phyloP scores from a whole-genome alignment of 2,888 invertebrate species.

The Athalia circularis region DNA sequence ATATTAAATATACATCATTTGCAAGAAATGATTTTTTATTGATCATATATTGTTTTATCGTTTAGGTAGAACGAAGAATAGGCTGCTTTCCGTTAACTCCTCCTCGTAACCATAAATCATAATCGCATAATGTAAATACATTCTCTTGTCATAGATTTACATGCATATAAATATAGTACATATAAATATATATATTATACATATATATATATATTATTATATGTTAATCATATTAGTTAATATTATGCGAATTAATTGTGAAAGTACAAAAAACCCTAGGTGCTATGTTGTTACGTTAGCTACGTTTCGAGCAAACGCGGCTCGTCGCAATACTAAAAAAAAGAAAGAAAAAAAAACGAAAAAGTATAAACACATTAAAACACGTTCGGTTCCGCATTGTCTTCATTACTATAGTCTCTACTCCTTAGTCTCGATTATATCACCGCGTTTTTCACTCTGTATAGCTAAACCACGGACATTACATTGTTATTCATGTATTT shows the following conservation, averaged over 20 bases:
- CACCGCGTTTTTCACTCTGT: neutral
- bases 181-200: conserved; percentile 49
- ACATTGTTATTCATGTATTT: conserved; percentile 26
- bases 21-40: conserved; percentile 53
- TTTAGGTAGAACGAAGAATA: conserved; percentile 44
- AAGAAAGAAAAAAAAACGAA: neutral
- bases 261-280: conserved; percentile 73
- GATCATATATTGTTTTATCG: conserved; percentile 24
- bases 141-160: conserved; percentile 65
- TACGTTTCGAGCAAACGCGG: conserved; percentile 57
- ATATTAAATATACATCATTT: conserved; percentile 62
- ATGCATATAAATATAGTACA: conserved; percentile 59
- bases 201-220: conserved; percentile 25
- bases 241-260: conserved; percentile 72
- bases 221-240: conserved; percentile 60
- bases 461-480: conserved; percentile 1
- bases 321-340: conserved; percentile 47
- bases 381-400: conserved; percentile 42
- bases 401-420: conserved; percentile 40
- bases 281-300: conserved; percentile 73
- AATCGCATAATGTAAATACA: conserved; percentile 70
- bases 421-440: conserved; percentile 29
- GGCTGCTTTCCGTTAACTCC: conserved; percentile 63
- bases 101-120: conserved; percentile 56
- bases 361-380: neutral